phyloP scores from a whole-genome alignment of 2,888 invertebrate genomes.

The Sthenelais limicola region DNA sequence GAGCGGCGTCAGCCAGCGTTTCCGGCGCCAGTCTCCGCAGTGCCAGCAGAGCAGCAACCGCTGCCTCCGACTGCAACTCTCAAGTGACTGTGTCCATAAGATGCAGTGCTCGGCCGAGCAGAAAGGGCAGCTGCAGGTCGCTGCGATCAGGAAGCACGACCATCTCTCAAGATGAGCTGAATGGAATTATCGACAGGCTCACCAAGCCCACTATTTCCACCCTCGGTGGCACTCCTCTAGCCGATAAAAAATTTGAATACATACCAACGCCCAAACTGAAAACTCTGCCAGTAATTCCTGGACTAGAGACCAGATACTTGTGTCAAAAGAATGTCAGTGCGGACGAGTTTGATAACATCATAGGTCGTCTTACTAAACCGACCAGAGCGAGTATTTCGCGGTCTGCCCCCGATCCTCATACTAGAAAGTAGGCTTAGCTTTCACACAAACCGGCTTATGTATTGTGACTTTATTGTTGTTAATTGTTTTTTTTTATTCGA shows the following conservation, averaged over 20 bases:
- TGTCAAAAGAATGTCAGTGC: constrained; percentile 55
- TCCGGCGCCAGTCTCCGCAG: background rate
- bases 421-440: no score
- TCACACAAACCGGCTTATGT: no score
- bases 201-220: constrained; percentile 60
- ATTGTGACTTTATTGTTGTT: no score
- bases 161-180: constrained; percentile 49
- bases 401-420: constrained; percentile 24
- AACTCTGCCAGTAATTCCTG: constrained; percentile 60
- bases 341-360: constrained; percentile 57
- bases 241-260: constrained; percentile 57
- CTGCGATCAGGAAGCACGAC: background rate
- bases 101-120: background rate
- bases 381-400: constrained; percentile 54
- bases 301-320: constrained; percentile 56
- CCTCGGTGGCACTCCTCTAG: constrained; percentile 57
- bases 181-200: constrained; percentile 57
- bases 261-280: constrained; percentile 56
- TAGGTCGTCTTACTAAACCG: constrained; percentile 57
- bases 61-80: no score
- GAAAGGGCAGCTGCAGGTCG: background rate
- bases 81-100: background rate
- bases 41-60: background rate
- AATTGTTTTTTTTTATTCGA: no score
- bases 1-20: constrained; percentile 1